phyloP scores from a whole-genome alignment of 2,113 vertebrate genomes.

The Oreotrochilus melanogaster region DNA sequence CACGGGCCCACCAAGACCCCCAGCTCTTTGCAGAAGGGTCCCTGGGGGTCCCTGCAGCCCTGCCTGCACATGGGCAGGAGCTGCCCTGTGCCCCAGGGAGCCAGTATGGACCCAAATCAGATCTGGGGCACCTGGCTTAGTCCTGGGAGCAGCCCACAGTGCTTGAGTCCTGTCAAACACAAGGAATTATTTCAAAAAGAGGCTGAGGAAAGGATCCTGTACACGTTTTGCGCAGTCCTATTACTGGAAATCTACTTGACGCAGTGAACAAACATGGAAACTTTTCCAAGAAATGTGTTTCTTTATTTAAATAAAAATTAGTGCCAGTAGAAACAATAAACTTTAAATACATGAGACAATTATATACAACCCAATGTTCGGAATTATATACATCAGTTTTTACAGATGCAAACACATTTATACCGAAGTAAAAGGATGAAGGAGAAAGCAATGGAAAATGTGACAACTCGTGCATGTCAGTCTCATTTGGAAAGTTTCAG shows the following conservation, averaged over 20 bases:
- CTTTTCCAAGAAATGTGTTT: conserved; percentile 61
- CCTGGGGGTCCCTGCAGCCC: background rate
- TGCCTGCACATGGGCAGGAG: fast-evolving
- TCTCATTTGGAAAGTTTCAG: conserved; percentile 79
- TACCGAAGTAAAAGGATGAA: conserved; percentile 60
- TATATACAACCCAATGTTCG: conserved; percentile 77
- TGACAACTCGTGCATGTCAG: conserved; percentile 77
- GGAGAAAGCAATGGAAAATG: conserved; percentile 80
- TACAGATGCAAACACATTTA: conserved; percentile 66
- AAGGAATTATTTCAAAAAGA: background rate
- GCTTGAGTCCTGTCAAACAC: background rate
- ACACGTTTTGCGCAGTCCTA: background rate
- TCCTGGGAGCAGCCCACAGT: background rate
- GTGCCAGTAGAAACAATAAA: conserved; percentile 76
- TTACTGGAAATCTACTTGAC: background rate
- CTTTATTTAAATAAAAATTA: conserved; percentile 86
- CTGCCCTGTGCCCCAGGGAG: background rate
- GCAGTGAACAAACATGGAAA: conserved; percentile 9
- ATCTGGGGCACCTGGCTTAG: background rate
- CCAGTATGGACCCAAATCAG: background rate
- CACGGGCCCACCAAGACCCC: background rate
- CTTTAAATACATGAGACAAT: conserved; percentile 80
- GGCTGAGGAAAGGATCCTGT: background rate
- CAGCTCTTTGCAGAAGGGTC: background rate
- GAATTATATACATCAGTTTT: conserved; percentile 75